phyloP scores from a whole-genome alignment of 2,888 invertebrate species.

The Cantharis rufa region DNA sequence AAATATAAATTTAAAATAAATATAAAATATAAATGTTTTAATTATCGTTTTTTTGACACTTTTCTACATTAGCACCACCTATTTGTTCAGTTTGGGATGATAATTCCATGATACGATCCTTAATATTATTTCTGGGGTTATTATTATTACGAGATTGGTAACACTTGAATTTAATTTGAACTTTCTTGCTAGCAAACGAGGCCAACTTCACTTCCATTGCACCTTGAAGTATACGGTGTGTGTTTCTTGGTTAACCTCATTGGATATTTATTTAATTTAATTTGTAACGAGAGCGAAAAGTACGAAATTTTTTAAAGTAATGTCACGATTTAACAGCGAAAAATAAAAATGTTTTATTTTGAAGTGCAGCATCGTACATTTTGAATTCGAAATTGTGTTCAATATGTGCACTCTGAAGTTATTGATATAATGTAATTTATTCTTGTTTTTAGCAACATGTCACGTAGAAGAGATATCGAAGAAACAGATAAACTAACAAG shows the following conservation, averaged over 20 bases:
- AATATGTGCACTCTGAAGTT: constrained; percentile 9
- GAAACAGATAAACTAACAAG: constrained; percentile 93
- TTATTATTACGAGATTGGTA: background rate
- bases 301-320: background rate
- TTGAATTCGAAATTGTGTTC: background rate
- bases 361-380: background rate
- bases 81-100: too few species aligned
- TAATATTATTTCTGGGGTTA: background rate
- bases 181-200: background rate
- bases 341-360: background rate
- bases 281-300: background rate
- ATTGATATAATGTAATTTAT: background rate
- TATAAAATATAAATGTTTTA: too few species aligned
- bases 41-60: too few species aligned
- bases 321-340: background rate
- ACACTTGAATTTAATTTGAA: background rate
- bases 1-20: too few species aligned
- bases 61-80: too few species aligned
- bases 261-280: background rate
- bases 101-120: too few species aligned
- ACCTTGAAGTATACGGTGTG: background rate
- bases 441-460: constrained; percentile 56
- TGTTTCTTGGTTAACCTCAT: background rate
- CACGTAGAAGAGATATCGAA: constrained; percentile 73
- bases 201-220: background rate